Conservation (phyloP, 92 coral and sea anemone species). For the Siderastrea siderea region DNA sequence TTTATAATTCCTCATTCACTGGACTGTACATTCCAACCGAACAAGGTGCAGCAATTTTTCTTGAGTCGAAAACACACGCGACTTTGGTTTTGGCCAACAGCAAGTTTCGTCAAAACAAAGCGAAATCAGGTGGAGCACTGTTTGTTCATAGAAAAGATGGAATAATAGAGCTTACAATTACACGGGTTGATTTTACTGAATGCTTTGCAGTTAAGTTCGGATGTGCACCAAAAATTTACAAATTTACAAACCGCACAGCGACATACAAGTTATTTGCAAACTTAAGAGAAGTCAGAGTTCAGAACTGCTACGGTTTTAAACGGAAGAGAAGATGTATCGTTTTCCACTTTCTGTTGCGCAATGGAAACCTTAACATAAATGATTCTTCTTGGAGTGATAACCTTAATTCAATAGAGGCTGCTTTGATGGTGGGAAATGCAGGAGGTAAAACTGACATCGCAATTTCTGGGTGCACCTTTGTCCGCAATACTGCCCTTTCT, state of each 20-base stretch:
- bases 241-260: neutral
- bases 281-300: constrained; percentile 11
- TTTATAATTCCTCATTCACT: constrained; percentile 1
- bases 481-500: too few relatives aligned
- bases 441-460: too few relatives aligned
- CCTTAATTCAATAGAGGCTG: too few relatives aligned
- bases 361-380: too few relatives aligned
- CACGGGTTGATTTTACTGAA: neutral
- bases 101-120: neutral
- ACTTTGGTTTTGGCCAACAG: neutral
- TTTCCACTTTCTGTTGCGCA: too few relatives aligned
- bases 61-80: neutral
- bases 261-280: neutral
- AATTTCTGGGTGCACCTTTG: too few relatives aligned
- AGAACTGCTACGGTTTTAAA: too few relatives aligned
- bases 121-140: constrained; percentile 8
- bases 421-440: too few relatives aligned
- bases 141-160: neutral
- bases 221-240: neutral
- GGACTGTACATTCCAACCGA: neutral
- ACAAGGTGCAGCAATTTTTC: neutral
- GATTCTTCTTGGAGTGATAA: too few relatives aligned
- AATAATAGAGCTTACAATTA: neutral
- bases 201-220: constrained; percentile 10
- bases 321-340: too few relatives aligned